Percentiles rank a stretch among this genome's conserved stretches.
Evolutionary conservation across 2,113 vertebrate species (phyloP).

Genomic region (Notarius lentiginosus): DNA sequence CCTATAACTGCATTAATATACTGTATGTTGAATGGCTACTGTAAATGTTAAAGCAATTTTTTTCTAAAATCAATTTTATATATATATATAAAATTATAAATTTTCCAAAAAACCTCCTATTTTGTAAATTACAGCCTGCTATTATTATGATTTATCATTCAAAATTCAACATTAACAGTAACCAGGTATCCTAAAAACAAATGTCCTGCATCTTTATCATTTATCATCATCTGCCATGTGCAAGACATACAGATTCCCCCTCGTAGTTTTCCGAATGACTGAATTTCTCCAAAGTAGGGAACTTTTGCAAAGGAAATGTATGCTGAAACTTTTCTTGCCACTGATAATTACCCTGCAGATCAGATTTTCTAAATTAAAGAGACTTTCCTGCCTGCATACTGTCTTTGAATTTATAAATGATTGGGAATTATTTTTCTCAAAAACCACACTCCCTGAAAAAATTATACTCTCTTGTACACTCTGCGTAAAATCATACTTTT

Average conservation of each 20-base stretch:
- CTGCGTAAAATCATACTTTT: conserved; percentile 26
- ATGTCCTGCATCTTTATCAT: neutral
- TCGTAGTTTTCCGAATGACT: conserved; percentile 3
- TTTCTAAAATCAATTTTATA: neutral
- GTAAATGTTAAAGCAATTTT: neutral
- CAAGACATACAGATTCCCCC: neutral
- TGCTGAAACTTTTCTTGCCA: conserved; percentile 32
- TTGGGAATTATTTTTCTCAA: neutral
- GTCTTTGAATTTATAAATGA: conserved; percentile 1
- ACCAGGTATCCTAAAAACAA: neutral
- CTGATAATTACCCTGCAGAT: conserved; percentile 53
- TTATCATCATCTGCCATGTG: neutral
- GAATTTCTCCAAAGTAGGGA: conserved; percentile 66
- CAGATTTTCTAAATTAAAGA: conserved; percentile 55
- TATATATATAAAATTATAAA: neutral
- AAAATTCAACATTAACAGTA: neutral
- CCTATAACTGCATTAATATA: too few relatives aligned
- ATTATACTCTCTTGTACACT: conserved; percentile 36
- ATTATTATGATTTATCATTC: neutral
- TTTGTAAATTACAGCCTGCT: neutral
- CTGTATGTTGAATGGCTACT: neutral
- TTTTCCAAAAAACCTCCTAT: neutral
- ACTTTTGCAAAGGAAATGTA: conserved; percentile 23
- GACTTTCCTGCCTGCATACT: neutral
- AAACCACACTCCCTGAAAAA: conserved; percentile 46